Percentiles rank a stretch among this genome's conserved stretches.
Evolutionary conservation across 2,113 vertebrate genomes (phyloP).

Genomic region (Carassius carassius): DNA sequence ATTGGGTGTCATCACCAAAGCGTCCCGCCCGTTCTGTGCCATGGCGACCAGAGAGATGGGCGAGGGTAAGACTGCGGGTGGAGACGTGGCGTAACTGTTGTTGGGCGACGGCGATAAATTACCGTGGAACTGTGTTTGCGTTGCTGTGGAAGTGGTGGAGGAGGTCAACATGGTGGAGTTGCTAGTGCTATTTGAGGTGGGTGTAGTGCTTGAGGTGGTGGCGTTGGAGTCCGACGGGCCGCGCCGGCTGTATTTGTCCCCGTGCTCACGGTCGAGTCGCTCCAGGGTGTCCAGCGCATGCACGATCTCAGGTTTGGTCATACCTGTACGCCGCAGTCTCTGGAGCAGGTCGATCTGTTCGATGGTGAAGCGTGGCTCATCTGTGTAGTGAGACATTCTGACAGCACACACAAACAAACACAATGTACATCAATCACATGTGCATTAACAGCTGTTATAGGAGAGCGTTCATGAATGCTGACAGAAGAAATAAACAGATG

Average conservation of each 20-base stretch:
- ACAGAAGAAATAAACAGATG: too few relatives aligned
- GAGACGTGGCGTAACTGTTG: slow-evolving; percentile 95
- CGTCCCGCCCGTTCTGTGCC: slow-evolving; percentile 90
- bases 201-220: slow-evolving; percentile 52
- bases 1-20: slow-evolving; percentile 84
- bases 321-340: slow-evolving; percentile 91
- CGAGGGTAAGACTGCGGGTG: slow-evolving; percentile 77
- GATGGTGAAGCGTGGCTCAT: slow-evolving; percentile 86
- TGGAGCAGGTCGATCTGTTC: slow-evolving; percentile 99
- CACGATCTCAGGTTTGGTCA: slow-evolving; percentile 96
- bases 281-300: slow-evolving; percentile 96
- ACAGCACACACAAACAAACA: too few relatives aligned
- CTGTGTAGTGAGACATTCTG: too few relatives aligned
- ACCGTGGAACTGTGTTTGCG: slow-evolving; percentile 89
- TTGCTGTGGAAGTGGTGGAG: slow-evolving; percentile 89
- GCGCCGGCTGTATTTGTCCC: slow-evolving; percentile 93
- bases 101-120: slow-evolving; percentile 90
- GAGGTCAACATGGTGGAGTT: slow-evolving; percentile 67
- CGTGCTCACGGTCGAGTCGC: slow-evolving; percentile 96
- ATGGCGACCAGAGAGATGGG: slow-evolving; percentile 71
- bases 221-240: slow-evolving; percentile 78
- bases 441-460: too few relatives aligned
- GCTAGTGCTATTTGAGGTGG: slow-evolving; percentile 41
- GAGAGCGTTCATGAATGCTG: too few relatives aligned
- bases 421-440: too few relatives aligned